phyloP scores from a whole-genome alignment of 64 coral and sea anemone genomes.

The Catalaphyllia jardinei region DNA sequence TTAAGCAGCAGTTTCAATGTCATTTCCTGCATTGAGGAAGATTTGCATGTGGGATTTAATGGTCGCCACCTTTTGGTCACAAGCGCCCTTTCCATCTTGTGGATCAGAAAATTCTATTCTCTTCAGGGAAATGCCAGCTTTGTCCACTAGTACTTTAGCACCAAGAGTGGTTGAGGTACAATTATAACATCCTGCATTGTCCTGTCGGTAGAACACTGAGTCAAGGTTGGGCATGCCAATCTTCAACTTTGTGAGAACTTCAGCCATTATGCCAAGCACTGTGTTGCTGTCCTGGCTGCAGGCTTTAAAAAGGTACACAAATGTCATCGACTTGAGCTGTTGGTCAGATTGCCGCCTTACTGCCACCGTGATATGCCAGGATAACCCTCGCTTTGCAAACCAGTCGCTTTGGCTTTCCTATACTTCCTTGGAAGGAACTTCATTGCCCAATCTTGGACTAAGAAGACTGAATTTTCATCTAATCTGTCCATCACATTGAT shows the following conservation, averaged over 20 bases:
- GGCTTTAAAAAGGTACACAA: constrained; percentile 38
- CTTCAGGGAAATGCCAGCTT: background rate
- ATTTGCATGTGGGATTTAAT: constrained; percentile 49
- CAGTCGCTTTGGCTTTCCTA: constrained; percentile 40
- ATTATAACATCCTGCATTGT: constrained; percentile 49
- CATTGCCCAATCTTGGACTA: constrained; percentile 35
- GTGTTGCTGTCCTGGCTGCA: constrained; percentile 28
- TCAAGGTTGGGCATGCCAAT: constrained; percentile 12
- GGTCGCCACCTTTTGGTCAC: constrained; percentile 42
- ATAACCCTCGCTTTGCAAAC: constrained; percentile 38
- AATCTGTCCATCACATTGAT: constrained; percentile 20
- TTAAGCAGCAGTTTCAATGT: constrained; percentile 42
- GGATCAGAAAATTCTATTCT: constrained; percentile 50
- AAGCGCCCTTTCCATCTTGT: constrained; percentile 45
- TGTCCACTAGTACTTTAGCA: constrained; percentile 18
- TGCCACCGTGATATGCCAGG: constrained; percentile 48
- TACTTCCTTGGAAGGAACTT: constrained; percentile 38
- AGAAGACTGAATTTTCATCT: constrained; percentile 27
- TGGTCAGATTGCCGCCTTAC: background rate
- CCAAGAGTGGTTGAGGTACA: constrained; percentile 6
- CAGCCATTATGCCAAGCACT: constrained; percentile 41
- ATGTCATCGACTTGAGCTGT: constrained; percentile 22
- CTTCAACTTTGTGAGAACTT: constrained; percentile 41
- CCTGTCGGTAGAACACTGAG: constrained; percentile 10
- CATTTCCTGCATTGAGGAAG: constrained; percentile 32